Conservation (phyloP, 2,888 invertebrate genomes). For the Metellina segmentata region DNA sequence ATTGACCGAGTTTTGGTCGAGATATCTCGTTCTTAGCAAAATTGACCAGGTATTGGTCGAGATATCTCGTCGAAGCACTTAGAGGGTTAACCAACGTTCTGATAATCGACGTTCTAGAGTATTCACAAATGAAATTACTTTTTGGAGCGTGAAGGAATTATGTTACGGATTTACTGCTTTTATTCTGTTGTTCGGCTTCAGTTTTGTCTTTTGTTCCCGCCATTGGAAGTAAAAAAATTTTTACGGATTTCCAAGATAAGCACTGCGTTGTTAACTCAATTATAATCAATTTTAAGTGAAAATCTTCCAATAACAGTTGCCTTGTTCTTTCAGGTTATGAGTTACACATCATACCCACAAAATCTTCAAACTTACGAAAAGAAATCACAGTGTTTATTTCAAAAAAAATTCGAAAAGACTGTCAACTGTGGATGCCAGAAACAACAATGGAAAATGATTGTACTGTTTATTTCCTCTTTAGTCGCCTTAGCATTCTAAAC, state of each 20-base stretch:
- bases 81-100: no score
- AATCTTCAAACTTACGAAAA: conserved; percentile 4
- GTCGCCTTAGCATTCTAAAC: background rate
- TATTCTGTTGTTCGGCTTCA: no score
- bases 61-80: no score
- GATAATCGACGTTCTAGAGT: no score
- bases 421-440: background rate
- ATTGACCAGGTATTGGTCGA: no score
- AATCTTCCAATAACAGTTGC: background rate
- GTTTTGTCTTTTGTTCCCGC: no score
- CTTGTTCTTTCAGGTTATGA: conserved; percentile 23
- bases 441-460: background rate
- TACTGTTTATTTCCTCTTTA: background rate
- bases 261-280: background rate
- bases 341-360: conserved; percentile 33
- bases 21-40: no score
- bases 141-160: no score
- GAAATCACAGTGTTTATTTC: background rate
- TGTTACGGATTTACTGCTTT: no score
- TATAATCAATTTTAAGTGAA: background rate
- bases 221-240: no score
- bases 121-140: no score
- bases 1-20: no score
- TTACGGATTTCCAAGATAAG: background rate
- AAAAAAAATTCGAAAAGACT: background rate